phyloP scores from a whole-genome alignment of 2,113 vertebrate species.

The Psilopsiagon aymara region DNA sequence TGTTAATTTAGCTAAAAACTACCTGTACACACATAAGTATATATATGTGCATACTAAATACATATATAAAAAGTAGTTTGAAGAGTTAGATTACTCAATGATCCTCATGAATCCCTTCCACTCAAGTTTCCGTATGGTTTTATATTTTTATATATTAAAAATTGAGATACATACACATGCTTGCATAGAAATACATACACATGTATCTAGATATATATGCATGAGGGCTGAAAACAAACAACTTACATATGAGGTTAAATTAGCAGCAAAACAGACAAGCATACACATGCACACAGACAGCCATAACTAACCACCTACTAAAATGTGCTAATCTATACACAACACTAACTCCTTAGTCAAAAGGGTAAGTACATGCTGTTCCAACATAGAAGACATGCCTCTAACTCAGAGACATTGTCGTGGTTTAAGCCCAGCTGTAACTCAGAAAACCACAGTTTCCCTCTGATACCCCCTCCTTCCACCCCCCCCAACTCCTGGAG shows the following conservation, averaged over 20 bases:
- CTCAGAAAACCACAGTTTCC: too few relatives aligned
- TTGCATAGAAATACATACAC: neutral
- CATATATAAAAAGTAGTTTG: neutral
- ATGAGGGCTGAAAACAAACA: neutral
- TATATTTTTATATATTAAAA: neutral
- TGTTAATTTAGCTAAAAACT: neutral
- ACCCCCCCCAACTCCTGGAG: too few relatives aligned
- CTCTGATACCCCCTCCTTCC: too few relatives aligned
- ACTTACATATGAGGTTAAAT: neutral
- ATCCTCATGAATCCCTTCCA: neutral
- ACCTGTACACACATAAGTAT: neutral
- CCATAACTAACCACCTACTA: neutral
- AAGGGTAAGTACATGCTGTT: neutral
- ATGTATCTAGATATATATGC: neutral
- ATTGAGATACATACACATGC: neutral
- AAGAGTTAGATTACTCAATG: fast-evolving
- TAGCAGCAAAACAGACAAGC: neutral
- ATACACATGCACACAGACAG: neutral
- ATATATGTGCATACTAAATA: too few relatives aligned
- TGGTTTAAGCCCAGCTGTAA: too few relatives aligned
- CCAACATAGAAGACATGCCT: neutral
- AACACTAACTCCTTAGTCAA: neutral
- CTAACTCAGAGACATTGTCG: neutral
- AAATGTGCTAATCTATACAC: neutral
- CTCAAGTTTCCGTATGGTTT: neutral